Evolutionary conservation across 2,888 invertebrate genomes (phyloP).

Genomic region (Agrenia bidenticulata): DNA sequence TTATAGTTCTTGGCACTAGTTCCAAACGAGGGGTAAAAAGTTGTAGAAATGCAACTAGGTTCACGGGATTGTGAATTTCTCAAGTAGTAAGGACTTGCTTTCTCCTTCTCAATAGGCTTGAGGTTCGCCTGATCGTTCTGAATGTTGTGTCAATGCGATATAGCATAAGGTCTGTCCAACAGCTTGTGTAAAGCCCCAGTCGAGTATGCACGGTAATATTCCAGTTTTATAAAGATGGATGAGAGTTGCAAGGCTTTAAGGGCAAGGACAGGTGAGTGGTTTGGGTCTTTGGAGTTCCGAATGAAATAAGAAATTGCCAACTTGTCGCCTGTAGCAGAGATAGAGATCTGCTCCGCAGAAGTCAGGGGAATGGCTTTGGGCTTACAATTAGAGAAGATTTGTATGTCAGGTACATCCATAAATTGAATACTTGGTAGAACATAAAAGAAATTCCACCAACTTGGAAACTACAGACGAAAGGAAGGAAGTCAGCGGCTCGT

Average conservation of each 20-base stretch:
- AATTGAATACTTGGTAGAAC: constrained; percentile 6
- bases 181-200: too few species aligned
- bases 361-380: constrained; percentile 7
- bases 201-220: too few species aligned
- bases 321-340: constrained; percentile 5
- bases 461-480: not conserved
- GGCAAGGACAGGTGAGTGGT: constrained; percentile 10
- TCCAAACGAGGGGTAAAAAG: constrained; percentile 15
- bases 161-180: too few species aligned
- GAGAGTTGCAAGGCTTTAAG: too few species aligned
- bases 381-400: constrained; percentile 24
- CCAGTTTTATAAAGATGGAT: too few species aligned
- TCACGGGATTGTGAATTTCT: too few species aligned
- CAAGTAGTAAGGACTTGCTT: too few species aligned
- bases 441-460: not conserved
- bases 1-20: constrained; percentile 20
- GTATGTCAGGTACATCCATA: constrained; percentile 17
- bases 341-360: not conserved
- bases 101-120: too few species aligned
- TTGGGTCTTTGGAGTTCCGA: not conserved
- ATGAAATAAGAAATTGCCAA: constrained; percentile 16
- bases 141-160: too few species aligned
- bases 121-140: too few species aligned
- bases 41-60: constrained; percentile 13
- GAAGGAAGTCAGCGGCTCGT: not conserved